Evolutionary conservation across 2,113 vertebrate species (phyloP).

Genomic region (Oryzias celebensis): DNA sequence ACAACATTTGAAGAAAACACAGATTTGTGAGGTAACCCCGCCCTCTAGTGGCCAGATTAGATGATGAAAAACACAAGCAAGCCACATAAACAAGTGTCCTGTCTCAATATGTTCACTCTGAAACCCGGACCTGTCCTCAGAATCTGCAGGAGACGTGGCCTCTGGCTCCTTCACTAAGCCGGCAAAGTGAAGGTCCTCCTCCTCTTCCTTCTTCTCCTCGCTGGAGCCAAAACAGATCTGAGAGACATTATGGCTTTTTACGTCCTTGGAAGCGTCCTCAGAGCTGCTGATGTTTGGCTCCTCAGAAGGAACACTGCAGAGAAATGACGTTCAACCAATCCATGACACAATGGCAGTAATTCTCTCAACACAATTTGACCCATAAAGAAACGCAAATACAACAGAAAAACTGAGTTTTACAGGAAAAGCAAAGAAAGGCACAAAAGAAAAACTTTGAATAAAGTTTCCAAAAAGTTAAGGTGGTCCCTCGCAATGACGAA

Average conservation of each 20-base stretch:
- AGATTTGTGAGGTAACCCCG: neutral
- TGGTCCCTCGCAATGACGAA: too few relatives aligned
- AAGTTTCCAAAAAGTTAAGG: too few relatives aligned
- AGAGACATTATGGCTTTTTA: conserved; percentile 3
- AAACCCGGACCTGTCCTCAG: conserved; percentile 59
- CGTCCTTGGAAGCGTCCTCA: conserved; percentile 5
- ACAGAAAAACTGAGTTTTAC: too few relatives aligned
- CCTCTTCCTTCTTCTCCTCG: conserved; percentile 3
- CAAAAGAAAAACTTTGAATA: too few relatives aligned
- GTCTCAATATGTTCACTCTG: conserved; percentile 27
- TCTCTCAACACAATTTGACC: too few relatives aligned
- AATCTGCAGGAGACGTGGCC: conserved; percentile 17
- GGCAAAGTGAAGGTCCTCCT: conserved; percentile 1
- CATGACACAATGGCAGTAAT: neutral
- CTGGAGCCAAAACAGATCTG: conserved; percentile 25
- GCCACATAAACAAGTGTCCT: conserved; percentile 31
- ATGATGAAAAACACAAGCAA: conserved; percentile 3
- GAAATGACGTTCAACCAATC: too few relatives aligned
- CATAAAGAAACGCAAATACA: too few relatives aligned
- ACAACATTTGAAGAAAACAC: neutral
- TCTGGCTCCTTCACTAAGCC: conserved; percentile 17
- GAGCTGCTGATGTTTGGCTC: conserved; percentile 1
- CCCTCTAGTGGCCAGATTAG: conserved; percentile 57
- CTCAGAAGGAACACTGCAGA: conserved; percentile 27
- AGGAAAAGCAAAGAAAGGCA: too few relatives aligned